Evolutionary conservation across 2,797 vertebrate genomes (phyloP).

Genomic region (Spea hammondii): DNA sequence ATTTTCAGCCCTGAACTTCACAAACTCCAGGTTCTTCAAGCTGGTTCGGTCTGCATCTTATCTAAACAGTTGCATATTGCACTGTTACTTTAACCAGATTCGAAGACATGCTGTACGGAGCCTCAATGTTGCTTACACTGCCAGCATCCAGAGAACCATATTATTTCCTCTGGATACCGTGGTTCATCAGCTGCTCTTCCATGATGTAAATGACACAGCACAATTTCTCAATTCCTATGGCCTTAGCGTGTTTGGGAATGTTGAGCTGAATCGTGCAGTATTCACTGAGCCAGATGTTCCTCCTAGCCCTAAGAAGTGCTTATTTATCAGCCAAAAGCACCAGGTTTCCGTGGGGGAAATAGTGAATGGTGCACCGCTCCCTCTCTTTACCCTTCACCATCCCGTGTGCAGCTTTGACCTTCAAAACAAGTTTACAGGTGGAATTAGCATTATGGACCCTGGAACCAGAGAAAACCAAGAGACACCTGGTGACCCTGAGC

Average conservation of each 20-base stretch:
- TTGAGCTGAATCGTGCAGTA: conserved; percentile 84
- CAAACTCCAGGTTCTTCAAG: conserved; percentile 96
- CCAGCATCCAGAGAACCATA: conserved; percentile 81
- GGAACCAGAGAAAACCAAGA: conserved; percentile 56
- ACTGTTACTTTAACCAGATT: conserved; percentile 95
- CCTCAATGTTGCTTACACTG: conserved; percentile 85
- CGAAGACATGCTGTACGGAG: conserved; percentile 81
- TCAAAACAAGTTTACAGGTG: conserved; percentile 79
- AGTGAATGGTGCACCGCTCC: conserved; percentile 81
- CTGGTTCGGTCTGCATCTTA: conserved; percentile 87
- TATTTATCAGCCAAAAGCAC: conserved; percentile 79
- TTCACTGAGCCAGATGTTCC: conserved; percentile 85
- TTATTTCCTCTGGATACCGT: conserved; percentile 84
- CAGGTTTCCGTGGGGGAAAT: conserved; percentile 77
- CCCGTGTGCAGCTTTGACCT: conserved; percentile 86
- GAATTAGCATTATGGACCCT: conserved; percentile 63
- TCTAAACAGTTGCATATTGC: conserved; percentile 86
- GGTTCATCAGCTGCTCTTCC: conserved; percentile 85
- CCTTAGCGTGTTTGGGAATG: conserved; percentile 74
- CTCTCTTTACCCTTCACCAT: conserved; percentile 66
- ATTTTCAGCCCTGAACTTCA: conserved; percentile 89
- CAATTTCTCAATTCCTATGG: conserved; percentile 83
- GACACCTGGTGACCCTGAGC: conserved; percentile 55
- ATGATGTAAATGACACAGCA: conserved; percentile 67
- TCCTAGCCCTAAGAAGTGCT: conserved; percentile 75